These are phyloP conservation scores for Pteronotus mesoamericanus DNA, from an alignment of 2,797 vertebrate species.

Conservation along the genomic window DNA sequence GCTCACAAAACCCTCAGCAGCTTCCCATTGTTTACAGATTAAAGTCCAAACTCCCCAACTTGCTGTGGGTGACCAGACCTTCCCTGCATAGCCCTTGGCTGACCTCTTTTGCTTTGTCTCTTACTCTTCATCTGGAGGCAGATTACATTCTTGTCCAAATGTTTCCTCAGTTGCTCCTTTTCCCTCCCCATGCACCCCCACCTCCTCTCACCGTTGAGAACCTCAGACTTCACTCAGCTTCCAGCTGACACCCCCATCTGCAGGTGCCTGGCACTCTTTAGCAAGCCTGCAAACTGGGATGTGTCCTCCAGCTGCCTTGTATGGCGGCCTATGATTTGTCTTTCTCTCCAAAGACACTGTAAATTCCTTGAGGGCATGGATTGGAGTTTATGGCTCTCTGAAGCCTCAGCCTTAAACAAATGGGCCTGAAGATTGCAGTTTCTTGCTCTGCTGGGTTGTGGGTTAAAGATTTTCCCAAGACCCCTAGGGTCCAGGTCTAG, in stretches of 20 bases:
- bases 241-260: too few species aligned
- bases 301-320: neutral
- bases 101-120: too few species aligned
- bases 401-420: neutral
- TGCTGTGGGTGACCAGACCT: neutral
- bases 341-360: slow-evolving; percentile 33
- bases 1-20: neutral
- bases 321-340: rapidly evolving
- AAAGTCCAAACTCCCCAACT: neutral
- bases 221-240: neutral
- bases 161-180: neutral
- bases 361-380: slow-evolving; percentile 29
- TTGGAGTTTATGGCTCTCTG: neutral
- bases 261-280: too few species aligned
- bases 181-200: rapidly evolving
- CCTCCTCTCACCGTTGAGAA: neutral
- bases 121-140: too few species aligned
- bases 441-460: neutral
- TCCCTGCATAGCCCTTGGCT: rapidly evolving
- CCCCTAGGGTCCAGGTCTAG: too few species aligned
- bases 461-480: neutral
- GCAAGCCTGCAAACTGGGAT: neutral
- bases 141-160: neutral
- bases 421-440: neutral
- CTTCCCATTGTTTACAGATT: neutral